phyloP scores from a whole-genome alignment of 1,140 invertebrate species.

The Phymorhynchus buccinoides region DNA sequence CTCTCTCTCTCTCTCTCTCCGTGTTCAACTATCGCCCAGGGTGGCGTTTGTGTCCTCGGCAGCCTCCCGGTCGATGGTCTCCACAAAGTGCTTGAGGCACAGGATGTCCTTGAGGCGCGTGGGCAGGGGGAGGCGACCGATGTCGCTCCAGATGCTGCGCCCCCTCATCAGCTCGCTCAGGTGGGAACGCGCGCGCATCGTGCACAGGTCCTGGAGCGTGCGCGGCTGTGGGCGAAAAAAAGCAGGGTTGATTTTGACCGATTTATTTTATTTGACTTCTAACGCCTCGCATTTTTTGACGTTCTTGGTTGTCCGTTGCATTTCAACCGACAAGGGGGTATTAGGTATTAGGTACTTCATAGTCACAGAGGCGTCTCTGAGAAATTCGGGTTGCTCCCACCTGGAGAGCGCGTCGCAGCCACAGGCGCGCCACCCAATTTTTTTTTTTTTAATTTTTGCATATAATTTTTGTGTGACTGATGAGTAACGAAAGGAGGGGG shows the following conservation, averaged over 20 bases:
- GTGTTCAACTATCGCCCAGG: neutral
- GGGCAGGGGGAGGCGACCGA: conserved; percentile 8
- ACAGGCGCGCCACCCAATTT: no score
- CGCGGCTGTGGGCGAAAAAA: neutral
- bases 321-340: no score
- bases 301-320: no score
- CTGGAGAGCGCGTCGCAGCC: neutral
- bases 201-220: conserved; percentile 7
- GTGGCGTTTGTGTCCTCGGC: neutral
- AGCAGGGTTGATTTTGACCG: neutral
- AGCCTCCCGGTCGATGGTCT: conserved; percentile 5
- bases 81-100: conserved; percentile 21
- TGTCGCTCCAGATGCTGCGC: neutral
- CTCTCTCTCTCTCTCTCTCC: neutral
- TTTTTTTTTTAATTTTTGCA: no score
- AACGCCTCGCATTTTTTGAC: neutral
- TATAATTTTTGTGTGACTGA: no score
- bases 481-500: no score
- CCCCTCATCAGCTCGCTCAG: neutral
- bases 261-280: neutral
- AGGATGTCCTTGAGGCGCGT: conserved; percentile 27
- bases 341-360: no score
- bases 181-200: conserved; percentile 2
- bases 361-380: no score
- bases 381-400: no score